Evolutionary conservation across 2,113 vertebrate species (phyloP), one percentile per base, ranked within the genome.

Genomic region (Thamnophis sirtalis): DNA sequence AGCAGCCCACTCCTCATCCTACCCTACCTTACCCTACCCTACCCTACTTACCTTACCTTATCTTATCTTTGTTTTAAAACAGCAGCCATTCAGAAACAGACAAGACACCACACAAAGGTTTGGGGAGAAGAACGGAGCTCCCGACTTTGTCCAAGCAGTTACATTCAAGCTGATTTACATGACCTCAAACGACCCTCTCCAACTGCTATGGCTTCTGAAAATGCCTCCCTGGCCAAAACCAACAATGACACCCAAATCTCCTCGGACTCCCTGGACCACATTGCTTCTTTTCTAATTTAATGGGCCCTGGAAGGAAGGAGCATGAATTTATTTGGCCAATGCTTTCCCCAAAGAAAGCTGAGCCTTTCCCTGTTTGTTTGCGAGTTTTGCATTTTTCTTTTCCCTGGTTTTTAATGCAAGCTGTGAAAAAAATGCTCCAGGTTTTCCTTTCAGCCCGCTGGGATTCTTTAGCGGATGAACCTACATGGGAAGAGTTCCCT

Each of bases 81-180:
- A 90, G 93, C 89, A 90, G 50, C 88, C 90, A 90, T 3, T 0
- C 22, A 22, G 49, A 93, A 95, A 88, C 13, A 56, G 26, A 33
- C 0, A 0, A 33, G 28, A 9, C 24, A 50, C 60, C 38, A 55
- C 49, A 43, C 28, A 53, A 9, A 87, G 15, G n/a, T 2, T 2
- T n/a, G 51, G 51, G 50, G 28, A 22, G 17, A 33, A 53, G 0
- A 0, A 89, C 84, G 56, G 49, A 50, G 86, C 17, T 4, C 9
- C 24, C 19, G 33, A 28, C 26, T 38, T 5, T 33, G 89, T n/a
- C 49, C 33, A 22, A 50, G 48, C 88, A 17, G 38, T 13, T 26
- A 28, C 15, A 26, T 9, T 63, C 11, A 50, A 50, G 4, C 49
- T 51, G 60, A 50, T 68, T 63, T 50, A 28, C 26, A 73, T 33